phyloP scores from a whole-genome alignment of 2,797 vertebrate genomes.

The Sparus aurata region DNA sequence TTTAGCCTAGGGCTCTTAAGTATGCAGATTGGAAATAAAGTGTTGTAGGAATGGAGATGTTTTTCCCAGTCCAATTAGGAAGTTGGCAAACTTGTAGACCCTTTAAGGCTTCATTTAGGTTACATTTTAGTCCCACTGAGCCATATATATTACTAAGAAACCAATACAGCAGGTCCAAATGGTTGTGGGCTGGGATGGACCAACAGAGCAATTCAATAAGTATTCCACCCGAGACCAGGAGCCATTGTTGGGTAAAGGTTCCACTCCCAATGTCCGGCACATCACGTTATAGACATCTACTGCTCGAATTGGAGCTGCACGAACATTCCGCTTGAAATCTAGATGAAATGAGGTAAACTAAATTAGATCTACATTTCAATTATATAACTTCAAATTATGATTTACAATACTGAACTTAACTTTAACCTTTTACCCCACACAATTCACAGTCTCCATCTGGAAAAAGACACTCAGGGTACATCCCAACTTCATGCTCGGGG shows the following conservation, averaged over 20 bases:
- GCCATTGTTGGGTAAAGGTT: constrained; percentile 94
- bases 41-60: neutral
- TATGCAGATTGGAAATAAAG: neutral
- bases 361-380: neutral
- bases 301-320: constrained; percentile 87
- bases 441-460: neutral
- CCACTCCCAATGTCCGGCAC: constrained; percentile 88
- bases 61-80: neutral
- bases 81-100: neutral
- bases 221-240: constrained; percentile 93
- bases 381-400: neutral
- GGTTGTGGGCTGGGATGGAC: neutral
- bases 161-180: constrained; percentile 67
- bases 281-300: constrained; percentile 96
- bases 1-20: neutral
- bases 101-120: neutral
- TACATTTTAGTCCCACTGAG: constrained; percentile 38
- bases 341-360: constrained; percentile 39
- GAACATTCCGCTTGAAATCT: constrained; percentile 93
- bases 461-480: neutral
- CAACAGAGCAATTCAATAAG: constrained; percentile 83
- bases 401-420: neutral
- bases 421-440: neutral
- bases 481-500: neutral
- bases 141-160: constrained; percentile 73